A percentile compares a stretch with the other conserved stretches of the same genome.
Evolutionary conservation across 2,797 vertebrate genomes (phyloP).

Genomic region (Epinephelus awoara): DNA sequence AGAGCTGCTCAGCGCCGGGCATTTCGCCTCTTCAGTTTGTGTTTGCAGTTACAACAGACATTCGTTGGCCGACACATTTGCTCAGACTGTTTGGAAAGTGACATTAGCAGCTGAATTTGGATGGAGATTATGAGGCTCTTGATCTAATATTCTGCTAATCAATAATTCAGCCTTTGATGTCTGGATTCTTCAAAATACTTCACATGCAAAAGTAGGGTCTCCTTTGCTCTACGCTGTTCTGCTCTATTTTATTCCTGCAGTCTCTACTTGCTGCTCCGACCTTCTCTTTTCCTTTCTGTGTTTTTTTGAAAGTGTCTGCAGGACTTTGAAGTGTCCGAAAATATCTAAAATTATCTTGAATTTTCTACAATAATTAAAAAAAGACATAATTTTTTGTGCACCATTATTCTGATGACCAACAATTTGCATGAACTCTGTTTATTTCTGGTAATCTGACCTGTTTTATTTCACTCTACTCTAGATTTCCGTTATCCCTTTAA

Average conservation of each 20-base stretch:
- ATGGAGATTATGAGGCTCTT: constrained; percentile 22
- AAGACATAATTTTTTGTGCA: not conserved
- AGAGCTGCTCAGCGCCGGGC: not conserved
- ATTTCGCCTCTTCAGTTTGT: not conserved
- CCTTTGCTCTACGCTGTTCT: not conserved
- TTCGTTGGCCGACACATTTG: constrained; percentile 2
- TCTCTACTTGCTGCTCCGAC: not conserved
- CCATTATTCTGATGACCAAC: not conserved
- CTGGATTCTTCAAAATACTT: constrained; percentile 14
- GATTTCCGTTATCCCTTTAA: too few relatives aligned
- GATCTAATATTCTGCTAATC: constrained; percentile 37
- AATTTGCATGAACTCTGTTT: not conserved
- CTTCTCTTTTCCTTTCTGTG: not conserved
- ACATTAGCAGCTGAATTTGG: constrained; percentile 31
- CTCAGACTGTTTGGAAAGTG: constrained; percentile 15
- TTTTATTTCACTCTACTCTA: not conserved
- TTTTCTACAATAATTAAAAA: not conserved
- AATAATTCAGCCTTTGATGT: constrained; percentile 41
- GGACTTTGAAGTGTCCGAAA: not conserved
- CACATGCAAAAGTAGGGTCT: not conserved
- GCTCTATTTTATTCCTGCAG: too few relatives aligned
- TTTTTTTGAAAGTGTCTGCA: not conserved
- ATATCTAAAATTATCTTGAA: not conserved
- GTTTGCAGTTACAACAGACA: constrained; percentile 1
- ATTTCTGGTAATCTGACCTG: not conserved